Conservation (phyloP, 2,888 invertebrate species). For the Operophtera brumata region DNA sequence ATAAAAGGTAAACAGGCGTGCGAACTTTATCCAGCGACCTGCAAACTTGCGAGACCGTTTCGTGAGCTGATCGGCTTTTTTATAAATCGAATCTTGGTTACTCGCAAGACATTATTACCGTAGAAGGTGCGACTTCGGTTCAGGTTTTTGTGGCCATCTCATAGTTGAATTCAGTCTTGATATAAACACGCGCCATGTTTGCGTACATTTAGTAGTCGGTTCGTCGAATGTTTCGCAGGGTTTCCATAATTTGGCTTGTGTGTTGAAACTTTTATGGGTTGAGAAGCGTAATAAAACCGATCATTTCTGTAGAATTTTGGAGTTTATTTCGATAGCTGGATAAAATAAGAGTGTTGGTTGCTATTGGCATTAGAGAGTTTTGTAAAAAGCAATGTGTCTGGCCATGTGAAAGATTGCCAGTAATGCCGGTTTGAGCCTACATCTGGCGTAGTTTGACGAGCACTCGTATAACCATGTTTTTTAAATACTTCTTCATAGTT, state of each 20-base stretch:
- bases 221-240: constrained; percentile 40
- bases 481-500: background rate
- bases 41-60: constrained; percentile 64
- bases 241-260: constrained; percentile 34
- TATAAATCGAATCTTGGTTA: constrained; percentile 61
- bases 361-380: constrained; percentile 14
- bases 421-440: constrained; percentile 18
- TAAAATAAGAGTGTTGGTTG: constrained; percentile 15
- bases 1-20: constrained; percentile 62
- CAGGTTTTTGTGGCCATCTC: constrained; percentile 66
- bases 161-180: constrained; percentile 68
- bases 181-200: constrained; percentile 61
- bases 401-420: constrained; percentile 23
- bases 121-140: constrained; percentile 56
- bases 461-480: constrained; percentile 1
- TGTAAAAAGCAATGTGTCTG: constrained; percentile 24
- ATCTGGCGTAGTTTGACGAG: constrained; percentile 13
- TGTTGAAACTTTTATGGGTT: constrained; percentile 35
- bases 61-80: constrained; percentile 70
- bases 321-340: constrained; percentile 17
- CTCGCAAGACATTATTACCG: constrained; percentile 63
- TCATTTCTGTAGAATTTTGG: constrained; percentile 20
- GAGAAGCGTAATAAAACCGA: constrained; percentile 26
- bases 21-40: constrained; percentile 63
- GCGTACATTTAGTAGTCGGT: constrained; percentile 53